Percentiles rank a stretch among this genome's conserved stretches.
Conservation (phyloP, 2,888 invertebrate species). For the Argynnis bischoffii region DNA sequence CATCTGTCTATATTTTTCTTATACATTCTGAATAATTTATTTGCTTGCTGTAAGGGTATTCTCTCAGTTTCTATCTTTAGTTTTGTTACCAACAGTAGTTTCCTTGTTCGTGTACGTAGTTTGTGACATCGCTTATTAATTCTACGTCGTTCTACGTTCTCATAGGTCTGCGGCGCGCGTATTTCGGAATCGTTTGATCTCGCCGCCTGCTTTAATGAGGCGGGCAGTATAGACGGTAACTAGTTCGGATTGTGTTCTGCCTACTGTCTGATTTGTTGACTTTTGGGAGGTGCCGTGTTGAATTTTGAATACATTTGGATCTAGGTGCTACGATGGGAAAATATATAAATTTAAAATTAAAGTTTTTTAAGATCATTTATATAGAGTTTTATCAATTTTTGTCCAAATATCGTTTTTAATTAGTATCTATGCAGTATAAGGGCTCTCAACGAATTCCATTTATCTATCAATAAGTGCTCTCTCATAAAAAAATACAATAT, state of each 20-base stretch:
- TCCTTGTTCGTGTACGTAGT: constrained; percentile 23
- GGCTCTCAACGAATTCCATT: not conserved
- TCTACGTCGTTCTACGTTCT: constrained; percentile 53
- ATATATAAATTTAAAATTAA: constrained; percentile 1
- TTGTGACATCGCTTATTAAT: constrained; percentile 39
- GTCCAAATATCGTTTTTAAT: not conserved
- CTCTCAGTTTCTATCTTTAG: constrained; percentile 15
- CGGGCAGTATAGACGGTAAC: constrained; percentile 70
- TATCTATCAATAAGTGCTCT: not conserved
- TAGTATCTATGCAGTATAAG: not conserved
- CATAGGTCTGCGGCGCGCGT: constrained; percentile 64
- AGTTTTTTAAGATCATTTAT: constrained; percentile 1
- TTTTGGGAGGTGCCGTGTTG: constrained; percentile 36
- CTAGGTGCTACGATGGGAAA: constrained; percentile 2
- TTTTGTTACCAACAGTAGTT: constrained; percentile 17
- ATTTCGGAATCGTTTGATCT: constrained; percentile 85
- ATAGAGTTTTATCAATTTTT: not conserved
- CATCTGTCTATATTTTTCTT: not conserved
- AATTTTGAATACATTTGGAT: constrained; percentile 30
- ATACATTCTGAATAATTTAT: not conserved
- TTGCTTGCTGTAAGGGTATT: not conserved
- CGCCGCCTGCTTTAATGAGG: constrained; percentile 81
- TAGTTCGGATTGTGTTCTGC: constrained; percentile 71
- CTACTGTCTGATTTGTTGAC: constrained; percentile 67
- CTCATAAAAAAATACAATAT: not conserved